Evolutionary conservation across 2,113 vertebrate species (phyloP).

Genomic region (Pachycephala philippinensis): DNA sequence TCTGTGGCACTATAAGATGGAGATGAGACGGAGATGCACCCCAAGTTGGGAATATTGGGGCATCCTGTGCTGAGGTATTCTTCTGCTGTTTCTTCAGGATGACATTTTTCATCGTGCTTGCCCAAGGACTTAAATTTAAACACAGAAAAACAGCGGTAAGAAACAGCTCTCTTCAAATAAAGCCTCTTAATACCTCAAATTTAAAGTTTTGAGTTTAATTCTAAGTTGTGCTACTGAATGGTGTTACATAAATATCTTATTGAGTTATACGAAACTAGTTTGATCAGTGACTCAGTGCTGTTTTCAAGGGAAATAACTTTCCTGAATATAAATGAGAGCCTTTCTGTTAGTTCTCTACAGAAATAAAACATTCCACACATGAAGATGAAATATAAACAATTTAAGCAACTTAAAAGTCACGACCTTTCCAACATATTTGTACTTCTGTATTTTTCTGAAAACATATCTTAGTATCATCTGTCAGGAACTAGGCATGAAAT

Average conservation of each 20-base stretch:
- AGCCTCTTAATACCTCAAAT: not conserved
- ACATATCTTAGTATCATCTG: not conserved
- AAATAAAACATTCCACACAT: not conserved
- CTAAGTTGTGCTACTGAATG: not conserved
- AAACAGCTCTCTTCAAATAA: not conserved
- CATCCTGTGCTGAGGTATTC: not conserved
- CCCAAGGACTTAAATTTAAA: not conserved
- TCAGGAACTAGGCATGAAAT: not conserved
- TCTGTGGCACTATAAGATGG: not conserved
- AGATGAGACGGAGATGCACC: not conserved
- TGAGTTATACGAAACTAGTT: not conserved
- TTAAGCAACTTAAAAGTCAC: not conserved
- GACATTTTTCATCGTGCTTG: rapidly evolving
- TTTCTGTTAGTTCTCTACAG: not conserved
- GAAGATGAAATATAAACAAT: not conserved
- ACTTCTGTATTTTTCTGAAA: not conserved
- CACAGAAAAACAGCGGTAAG: not conserved
- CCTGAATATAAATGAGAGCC: not conserved
- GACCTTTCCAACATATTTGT: not conserved
- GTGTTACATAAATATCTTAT: not conserved
- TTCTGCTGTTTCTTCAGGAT: not conserved
- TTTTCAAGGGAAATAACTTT: not conserved
- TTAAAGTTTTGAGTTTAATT: not conserved
- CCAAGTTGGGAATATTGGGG: rapidly evolving
- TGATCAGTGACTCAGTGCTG: not conserved